Evolutionary conservation across 2,797 vertebrate species (phyloP).

Genomic region (Telmatherina bonti): DNA sequence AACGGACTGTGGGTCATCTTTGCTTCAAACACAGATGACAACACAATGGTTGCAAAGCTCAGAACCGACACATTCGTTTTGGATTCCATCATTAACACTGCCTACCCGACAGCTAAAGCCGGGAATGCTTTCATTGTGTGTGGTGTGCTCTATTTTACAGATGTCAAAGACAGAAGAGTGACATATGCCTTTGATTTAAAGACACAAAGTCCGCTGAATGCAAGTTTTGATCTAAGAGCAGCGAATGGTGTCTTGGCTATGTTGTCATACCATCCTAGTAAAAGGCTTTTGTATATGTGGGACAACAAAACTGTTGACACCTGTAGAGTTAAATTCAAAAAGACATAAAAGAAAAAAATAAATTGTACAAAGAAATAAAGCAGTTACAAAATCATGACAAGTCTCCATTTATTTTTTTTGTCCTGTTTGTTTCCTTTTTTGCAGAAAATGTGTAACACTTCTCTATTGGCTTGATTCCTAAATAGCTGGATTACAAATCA

Average conservation of each 20-base stretch:
- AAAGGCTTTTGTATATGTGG: constrained; percentile 87
- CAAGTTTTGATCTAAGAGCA: constrained; percentile 83
- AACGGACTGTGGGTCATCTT: constrained; percentile 92
- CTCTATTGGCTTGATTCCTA: not conserved
- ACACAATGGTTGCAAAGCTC: constrained; percentile 85
- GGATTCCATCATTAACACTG: constrained; percentile 83
- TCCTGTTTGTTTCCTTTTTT: not conserved
- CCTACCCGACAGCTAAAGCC: constrained; percentile 88
- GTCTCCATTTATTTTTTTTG: not conserved
- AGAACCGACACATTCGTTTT: constrained; percentile 82
- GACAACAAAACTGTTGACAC: constrained; percentile 85
- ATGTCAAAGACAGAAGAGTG: constrained; percentile 84
- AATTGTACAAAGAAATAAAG: not conserved
- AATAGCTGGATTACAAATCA: not conserved
- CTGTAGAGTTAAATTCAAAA: constrained; percentile 83
- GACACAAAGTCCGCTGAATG: constrained; percentile 76
- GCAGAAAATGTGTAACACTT: not conserved
- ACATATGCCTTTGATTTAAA: constrained; percentile 90
- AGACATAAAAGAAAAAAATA: constrained; percentile 31
- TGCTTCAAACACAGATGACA: constrained; percentile 81
- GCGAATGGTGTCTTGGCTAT: constrained; percentile 85
- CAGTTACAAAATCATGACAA: not conserved
- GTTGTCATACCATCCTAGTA: constrained; percentile 88
- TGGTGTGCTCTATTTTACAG: constrained; percentile 90
- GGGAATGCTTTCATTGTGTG: constrained; percentile 90